phyloP scores from a whole-genome alignment of 2,888 invertebrate genomes.

The Willowsia nigromaculata region DNA sequence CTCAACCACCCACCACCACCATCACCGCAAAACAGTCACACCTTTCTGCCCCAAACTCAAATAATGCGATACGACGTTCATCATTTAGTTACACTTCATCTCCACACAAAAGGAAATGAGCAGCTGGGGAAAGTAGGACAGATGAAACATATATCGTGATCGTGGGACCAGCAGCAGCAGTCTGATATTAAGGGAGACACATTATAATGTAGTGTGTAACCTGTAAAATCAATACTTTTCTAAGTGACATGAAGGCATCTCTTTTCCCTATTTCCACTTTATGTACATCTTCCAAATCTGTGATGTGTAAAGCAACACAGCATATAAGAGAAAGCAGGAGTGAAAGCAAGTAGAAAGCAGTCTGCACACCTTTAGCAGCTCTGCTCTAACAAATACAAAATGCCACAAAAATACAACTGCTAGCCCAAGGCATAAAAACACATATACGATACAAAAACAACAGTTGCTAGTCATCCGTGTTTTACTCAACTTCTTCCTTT shows the following conservation, averaged over 20 bases:
- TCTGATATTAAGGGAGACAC: not conserved
- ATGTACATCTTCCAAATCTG: not conserved
- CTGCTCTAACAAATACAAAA: not conserved
- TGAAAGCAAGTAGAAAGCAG: not conserved
- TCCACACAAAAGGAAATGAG: constrained; percentile 1
- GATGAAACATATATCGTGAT: constrained; percentile 5
- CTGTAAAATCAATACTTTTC: constrained; percentile 35
- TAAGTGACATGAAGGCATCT: constrained; percentile 16
- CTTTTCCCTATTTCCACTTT: not conserved
- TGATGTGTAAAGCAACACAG: not conserved
- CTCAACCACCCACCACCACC: not conserved
- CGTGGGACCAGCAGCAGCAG: not conserved
- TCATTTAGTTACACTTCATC: constrained; percentile 13
- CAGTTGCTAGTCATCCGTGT: not conserved
- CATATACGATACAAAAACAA: not conserved
- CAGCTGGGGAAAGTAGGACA: not conserved
- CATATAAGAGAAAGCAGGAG: not conserved
- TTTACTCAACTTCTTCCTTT: not conserved
- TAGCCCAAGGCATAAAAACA: not conserved
- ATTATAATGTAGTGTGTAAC: not conserved
- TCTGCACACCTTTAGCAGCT: not conserved
- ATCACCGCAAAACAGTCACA: not conserved
- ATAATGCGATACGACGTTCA: not conserved
- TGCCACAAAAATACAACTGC: not conserved
- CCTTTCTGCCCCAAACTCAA: not conserved